Conservation (phyloP, 2,888 invertebrate genomes). For the Pandemis heparana region DNA sequence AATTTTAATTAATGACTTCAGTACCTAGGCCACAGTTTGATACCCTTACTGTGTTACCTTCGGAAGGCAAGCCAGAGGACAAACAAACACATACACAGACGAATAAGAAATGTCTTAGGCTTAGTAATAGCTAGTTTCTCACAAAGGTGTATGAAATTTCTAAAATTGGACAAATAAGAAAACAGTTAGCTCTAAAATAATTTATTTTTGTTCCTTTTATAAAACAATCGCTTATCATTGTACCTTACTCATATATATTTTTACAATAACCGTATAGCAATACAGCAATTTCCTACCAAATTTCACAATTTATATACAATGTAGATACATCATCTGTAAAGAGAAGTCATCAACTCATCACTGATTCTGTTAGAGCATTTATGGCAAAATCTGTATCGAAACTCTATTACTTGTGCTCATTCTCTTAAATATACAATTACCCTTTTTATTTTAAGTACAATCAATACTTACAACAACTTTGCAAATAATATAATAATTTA, state of each 20-base stretch:
- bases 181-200: slow-evolving; percentile 79
- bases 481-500: slow-evolving; percentile 52
- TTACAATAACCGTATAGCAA: slow-evolving; percentile 76
- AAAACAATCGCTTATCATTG: slow-evolving; percentile 78
- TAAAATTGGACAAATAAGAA: slow-evolving; percentile 42
- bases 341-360: slow-evolving; percentile 39
- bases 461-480: slow-evolving; percentile 58
- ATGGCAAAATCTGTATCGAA: slow-evolving; percentile 21
- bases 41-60: no score
- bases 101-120: no score
- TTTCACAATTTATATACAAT: slow-evolving; percentile 61
- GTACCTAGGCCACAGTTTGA: no score
- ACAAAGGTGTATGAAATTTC: neutral
- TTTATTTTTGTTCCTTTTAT: slow-evolving; percentile 82
- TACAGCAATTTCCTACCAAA: slow-evolving; percentile 69
- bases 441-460: slow-evolving; percentile 55
- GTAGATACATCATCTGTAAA: slow-evolving; percentile 35
- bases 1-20: no score
- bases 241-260: slow-evolving; percentile 61
- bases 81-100: no score
- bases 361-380: slow-evolving; percentile 21
- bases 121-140: no score
- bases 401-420: slow-evolving; percentile 30
- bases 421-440: slow-evolving; percentile 49
- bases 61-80: no score